Evolutionary conservation across 2,888 invertebrate genomes (phyloP), one percentile per base, ranked within the genome.

Genomic region (Cephus sareptanus): DNA sequence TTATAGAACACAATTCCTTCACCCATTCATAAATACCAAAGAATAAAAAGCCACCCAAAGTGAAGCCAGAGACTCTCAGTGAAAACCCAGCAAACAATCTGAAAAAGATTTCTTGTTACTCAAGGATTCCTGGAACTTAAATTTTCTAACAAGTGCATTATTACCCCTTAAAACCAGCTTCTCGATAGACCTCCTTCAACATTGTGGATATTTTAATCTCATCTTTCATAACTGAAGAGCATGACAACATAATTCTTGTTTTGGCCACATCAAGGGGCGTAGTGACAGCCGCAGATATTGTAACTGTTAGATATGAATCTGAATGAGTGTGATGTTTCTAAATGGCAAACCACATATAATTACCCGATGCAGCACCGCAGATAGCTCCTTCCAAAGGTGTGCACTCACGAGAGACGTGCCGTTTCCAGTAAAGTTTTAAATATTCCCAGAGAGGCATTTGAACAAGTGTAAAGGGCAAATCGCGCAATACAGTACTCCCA

Each of bases 241-340:
- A 94, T 0, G 98, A 96, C 34, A 99, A 92, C 98, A 99, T 99
- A 82, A 99, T 98, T 86, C 99, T 93, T 0, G 99, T 99, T 93
- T 99, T 99, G 0, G 97, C 97, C 31, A 99, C 97, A 93, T 99
- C 99, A 35, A 99, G 92, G 0, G 99, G 99, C 0, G 99, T 99
- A 0, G 99, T 99, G 1, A 97, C 85, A 0, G 95, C 96, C 3
- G 98, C 98, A 0, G 99, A 96, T 83, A 97, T 92, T 0, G 96
- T 97, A 79, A 96, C 96, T 94, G 87, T 83, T 88, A 90, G 9
- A 56, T 56, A 56, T 23, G 23, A 56, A 56, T 56, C 56, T 23
- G 9, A 56, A 23, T 56, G 3, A 56, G 9, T 23, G 31, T 71
- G 11, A 71, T 30, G 37, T 73, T 76, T 37, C 15, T 69, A 70